Evolutionary conservation across 2,797 vertebrate species (phyloP).

Genomic region (Babyrousa celebensis): DNA sequence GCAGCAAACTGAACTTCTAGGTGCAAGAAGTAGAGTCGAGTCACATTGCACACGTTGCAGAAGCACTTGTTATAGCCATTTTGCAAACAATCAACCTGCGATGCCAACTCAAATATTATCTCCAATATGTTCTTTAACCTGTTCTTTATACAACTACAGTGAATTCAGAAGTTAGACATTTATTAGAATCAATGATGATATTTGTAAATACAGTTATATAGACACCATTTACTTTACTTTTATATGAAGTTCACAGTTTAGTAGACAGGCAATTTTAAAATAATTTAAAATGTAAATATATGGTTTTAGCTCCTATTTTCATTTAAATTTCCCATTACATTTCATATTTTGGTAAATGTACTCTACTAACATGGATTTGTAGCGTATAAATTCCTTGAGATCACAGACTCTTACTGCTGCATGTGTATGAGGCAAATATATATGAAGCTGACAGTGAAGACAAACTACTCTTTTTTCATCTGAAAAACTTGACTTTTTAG

Average conservation of each 20-base stretch:
- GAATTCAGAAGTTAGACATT: not conserved
- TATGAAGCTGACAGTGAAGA: not conserved
- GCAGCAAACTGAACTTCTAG: not conserved
- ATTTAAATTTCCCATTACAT: not conserved
- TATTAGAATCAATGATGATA: not conserved
- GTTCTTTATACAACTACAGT: not conserved
- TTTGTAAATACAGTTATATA: not conserved
- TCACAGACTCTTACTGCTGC: not conserved
- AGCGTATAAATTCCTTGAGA: not conserved
- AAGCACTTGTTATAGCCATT: accelerated
- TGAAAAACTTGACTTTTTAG: slow-evolving; percentile 1
- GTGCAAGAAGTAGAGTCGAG: not conserved
- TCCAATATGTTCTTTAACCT: not conserved
- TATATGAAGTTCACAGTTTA: not conserved
- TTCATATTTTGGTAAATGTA: not conserved
- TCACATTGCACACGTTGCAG: not conserved
- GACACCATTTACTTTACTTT: not conserved
- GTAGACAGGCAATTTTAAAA: not conserved
- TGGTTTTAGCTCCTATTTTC: not conserved
- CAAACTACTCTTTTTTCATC: not conserved
- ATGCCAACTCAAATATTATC: not conserved
- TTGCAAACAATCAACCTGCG: not conserved
- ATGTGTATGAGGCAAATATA: not conserved
- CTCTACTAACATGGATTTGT: not conserved
- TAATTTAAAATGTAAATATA: not conserved